Evolutionary conservation across 2,113 vertebrate species (phyloP).

Genomic region (Pseudois nayaur): DNA sequence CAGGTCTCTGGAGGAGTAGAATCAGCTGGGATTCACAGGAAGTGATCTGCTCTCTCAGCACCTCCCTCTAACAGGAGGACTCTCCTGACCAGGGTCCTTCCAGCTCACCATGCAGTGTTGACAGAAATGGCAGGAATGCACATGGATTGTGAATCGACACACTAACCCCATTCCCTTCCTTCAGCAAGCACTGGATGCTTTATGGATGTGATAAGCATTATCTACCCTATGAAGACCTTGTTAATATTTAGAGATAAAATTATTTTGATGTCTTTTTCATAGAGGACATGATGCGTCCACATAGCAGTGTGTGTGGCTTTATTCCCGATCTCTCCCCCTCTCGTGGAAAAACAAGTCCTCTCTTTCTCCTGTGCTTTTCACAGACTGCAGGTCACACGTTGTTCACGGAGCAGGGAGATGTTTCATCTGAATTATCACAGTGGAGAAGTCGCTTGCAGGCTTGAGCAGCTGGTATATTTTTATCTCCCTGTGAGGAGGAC

Average conservation of each 20-base stretch:
- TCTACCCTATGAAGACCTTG: not conserved
- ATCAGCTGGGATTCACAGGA: not conserved
- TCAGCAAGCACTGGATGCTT: not conserved
- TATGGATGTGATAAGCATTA: not conserved
- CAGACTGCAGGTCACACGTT: not conserved
- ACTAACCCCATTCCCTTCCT: not conserved
- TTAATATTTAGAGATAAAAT: not conserved
- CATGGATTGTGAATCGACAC: not conserved
- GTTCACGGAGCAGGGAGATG: not conserved
- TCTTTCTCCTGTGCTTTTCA: not conserved
- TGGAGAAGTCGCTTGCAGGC: not conserved
- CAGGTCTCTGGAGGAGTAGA: not conserved
- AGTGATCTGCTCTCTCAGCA: not conserved
- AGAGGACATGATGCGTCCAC: not conserved
- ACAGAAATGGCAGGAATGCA: not conserved
- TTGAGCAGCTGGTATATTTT: not conserved
- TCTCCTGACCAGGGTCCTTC: not conserved
- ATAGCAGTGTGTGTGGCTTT: too few species aligned
- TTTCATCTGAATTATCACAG: not conserved
- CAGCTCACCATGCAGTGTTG: accelerated
- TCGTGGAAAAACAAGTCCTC: not conserved
- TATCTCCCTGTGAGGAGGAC: not conserved
- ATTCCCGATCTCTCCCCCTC: not conserved
- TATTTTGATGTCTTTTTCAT: not conserved
- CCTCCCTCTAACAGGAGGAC: not conserved